Percentiles rank a stretch among this genome's conserved stretches.
These are phyloP conservation scores for Chloroceryle amazona DNA, from an alignment of 2,797 vertebrate species.

Conservation along the genomic window DNA sequence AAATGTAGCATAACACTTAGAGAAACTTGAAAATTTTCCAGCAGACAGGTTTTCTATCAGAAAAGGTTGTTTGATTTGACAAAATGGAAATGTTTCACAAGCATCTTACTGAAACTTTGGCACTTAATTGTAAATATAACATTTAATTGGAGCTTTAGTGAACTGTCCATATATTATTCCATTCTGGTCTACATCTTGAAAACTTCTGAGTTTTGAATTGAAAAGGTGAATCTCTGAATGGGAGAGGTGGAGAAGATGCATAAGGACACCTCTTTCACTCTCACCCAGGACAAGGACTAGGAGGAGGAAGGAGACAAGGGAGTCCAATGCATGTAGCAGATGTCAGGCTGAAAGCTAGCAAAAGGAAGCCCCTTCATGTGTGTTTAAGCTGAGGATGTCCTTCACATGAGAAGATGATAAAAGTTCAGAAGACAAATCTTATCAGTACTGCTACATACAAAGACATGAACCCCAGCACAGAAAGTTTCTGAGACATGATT, in stretches of 20 bases:
- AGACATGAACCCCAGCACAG: background rate
- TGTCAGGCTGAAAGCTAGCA: background rate
- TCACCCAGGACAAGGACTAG: background rate
- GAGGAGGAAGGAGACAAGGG: background rate
- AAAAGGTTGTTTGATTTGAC: background rate
- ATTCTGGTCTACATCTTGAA: background rate
- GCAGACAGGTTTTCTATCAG: background rate
- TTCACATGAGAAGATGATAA: background rate
- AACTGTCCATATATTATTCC: background rate
- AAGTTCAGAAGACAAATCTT: background rate
- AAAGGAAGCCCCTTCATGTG: fast-evolving
- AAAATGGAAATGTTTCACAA: slow-evolving; percentile 17
- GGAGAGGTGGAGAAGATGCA: background rate
- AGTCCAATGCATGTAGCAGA: background rate
- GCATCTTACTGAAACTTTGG: background rate
- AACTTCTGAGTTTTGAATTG: background rate
- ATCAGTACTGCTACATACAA: background rate
- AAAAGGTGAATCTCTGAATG: background rate
- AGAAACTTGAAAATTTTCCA: slow-evolving; percentile 5
- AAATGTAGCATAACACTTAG: slow-evolving; percentile 11
- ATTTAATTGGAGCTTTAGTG: slow-evolving; percentile 1
- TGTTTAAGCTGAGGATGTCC: background rate
- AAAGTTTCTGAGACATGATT: background rate
- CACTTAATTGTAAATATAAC: background rate
- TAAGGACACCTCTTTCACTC: background rate